These are phyloP conservation scores for Erebia aethiops DNA, from an alignment of 2,888 invertebrate genomes.

Conservation along the genomic window DNA sequence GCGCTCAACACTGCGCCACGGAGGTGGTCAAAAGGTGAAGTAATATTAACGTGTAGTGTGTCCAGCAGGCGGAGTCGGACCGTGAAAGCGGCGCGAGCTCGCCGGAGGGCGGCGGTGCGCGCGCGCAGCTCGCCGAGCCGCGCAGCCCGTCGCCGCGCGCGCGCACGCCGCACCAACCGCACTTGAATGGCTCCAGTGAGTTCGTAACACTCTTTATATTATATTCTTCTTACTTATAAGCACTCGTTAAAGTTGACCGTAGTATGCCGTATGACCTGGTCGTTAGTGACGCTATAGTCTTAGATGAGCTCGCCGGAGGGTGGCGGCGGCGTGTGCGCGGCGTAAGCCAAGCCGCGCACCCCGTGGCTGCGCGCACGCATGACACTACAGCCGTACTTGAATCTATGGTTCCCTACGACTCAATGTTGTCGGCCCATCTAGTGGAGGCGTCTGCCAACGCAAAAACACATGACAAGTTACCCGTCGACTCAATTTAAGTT, in stretches of 20 bases:
- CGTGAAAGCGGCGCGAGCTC: slow-evolving; percentile 86
- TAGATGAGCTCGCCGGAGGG: slow-evolving; percentile 70
- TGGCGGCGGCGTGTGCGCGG: slow-evolving; percentile 74
- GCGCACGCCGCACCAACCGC: slow-evolving; percentile 66
- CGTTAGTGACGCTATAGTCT: too few species aligned
- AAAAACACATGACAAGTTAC: too few species aligned
- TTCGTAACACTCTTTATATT: slow-evolving; percentile 65
- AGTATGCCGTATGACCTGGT: too few species aligned
- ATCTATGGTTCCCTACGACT: too few species aligned
- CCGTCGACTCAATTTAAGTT: too few species aligned
- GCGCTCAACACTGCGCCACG: too few species aligned
- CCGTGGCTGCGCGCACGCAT: slow-evolving; percentile 71
- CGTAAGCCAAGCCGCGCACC: slow-evolving; percentile 66
- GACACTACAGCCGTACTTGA: slow-evolving; percentile 70
- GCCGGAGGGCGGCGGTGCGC: slow-evolving; percentile 82
- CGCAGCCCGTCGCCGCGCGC: slow-evolving; percentile 71
- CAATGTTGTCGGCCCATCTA: too few species aligned
- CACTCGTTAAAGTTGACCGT: too few species aligned
- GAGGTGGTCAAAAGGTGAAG: too few species aligned
- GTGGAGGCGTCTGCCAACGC: too few species aligned
- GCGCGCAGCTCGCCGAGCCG: slow-evolving; percentile 71
- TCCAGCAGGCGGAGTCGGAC: slow-evolving; percentile 84
- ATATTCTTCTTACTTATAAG: background rate
- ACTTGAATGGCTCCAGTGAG: slow-evolving; percentile 83
- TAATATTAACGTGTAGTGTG: slow-evolving; percentile 29